A percentile compares a stretch with the other conserved stretches of the same genome.
Conservation (phyloP, 2,797 vertebrate species). For the Odontamblyopus lacepedii region DNA sequence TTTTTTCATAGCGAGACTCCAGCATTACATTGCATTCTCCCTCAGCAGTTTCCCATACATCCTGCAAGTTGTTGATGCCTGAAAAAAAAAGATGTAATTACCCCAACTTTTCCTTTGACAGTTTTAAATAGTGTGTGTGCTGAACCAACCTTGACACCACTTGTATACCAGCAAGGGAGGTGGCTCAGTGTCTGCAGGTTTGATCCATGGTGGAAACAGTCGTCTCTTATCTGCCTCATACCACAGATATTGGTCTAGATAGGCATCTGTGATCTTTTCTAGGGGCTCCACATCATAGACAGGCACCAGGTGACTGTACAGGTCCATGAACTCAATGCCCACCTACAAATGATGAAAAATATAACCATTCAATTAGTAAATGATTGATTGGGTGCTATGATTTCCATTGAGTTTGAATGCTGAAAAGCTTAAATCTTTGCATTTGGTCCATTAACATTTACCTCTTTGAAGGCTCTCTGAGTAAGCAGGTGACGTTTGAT, state of each 20-base stretch:
- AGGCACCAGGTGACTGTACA: conserved; percentile 97
- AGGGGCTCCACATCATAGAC: conserved; percentile 98
- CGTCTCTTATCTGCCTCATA: conserved; percentile 97
- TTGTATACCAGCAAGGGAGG: conserved; percentile 97
- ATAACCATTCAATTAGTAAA: background rate
- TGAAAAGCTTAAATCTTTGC: background rate
- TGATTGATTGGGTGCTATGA: background rate
- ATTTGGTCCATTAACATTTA: conserved; percentile 47
- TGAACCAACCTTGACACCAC: conserved; percentile 94
- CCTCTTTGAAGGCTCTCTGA: conserved; percentile 99
- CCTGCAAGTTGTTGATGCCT: conserved; percentile 99
- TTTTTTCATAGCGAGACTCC: conserved; percentile 98
- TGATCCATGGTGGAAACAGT: conserved; percentile 98
- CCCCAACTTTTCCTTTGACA: background rate
- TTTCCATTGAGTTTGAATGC: background rate
- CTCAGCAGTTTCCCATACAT: conserved; percentile 97
- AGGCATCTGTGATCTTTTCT: conserved; percentile 99
- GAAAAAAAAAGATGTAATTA: background rate
- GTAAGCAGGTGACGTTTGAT: conserved; percentile 99
- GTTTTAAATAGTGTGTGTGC: background rate
- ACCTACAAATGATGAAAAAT: conserved; percentile 76
- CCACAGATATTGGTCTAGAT: conserved; percentile 98
- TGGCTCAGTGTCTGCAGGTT: conserved; percentile 97
- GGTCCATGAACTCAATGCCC: conserved; percentile 99
- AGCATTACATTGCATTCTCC: conserved; percentile 99